Conservation (phyloP, 2,797 vertebrate genomes). For the Distichodus sexfasciatus region DNA sequence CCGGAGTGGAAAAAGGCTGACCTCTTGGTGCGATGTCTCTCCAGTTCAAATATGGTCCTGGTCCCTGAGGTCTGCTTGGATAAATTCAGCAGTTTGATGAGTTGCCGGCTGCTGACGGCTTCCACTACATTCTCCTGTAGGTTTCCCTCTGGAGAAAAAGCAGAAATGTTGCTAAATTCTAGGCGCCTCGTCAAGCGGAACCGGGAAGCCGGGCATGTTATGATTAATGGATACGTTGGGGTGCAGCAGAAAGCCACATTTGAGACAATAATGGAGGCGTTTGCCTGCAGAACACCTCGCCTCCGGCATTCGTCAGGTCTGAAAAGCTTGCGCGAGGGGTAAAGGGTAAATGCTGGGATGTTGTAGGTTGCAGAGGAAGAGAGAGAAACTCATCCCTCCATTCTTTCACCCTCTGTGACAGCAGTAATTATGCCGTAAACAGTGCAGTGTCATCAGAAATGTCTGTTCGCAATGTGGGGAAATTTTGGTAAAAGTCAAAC, state of each 20-base stretch:
- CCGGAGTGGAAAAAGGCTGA: conserved; percentile 80
- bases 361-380: not conserved
- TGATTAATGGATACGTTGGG: not conserved
- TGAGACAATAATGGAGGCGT: not conserved
- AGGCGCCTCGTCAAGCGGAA: not conserved
- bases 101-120: conserved; percentile 38
- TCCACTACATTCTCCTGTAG: conserved; percentile 52
- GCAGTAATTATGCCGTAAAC: conserved; percentile 34
- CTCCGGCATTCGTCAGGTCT: not conserved
- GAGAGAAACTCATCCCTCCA: conserved; percentile 13
- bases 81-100: conserved; percentile 63
- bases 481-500: too few species aligned
- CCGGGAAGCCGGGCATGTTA: not conserved
- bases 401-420: conserved; percentile 23
- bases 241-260: not conserved
- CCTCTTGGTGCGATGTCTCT: conserved; percentile 76
- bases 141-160: conserved; percentile 54
- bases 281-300: not conserved
- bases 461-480: too few species aligned
- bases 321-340: too few species aligned
- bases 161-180: not conserved
- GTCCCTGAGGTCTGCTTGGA: conserved; percentile 61
- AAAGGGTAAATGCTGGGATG: not conserved
- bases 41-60: conserved; percentile 69
- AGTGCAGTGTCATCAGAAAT: conserved; percentile 23